Percentiles rank a stretch among this genome's conserved stretches.
phyloP scores from a whole-genome alignment of 1,140 invertebrate genomes.

The Asobara japonica region DNA sequence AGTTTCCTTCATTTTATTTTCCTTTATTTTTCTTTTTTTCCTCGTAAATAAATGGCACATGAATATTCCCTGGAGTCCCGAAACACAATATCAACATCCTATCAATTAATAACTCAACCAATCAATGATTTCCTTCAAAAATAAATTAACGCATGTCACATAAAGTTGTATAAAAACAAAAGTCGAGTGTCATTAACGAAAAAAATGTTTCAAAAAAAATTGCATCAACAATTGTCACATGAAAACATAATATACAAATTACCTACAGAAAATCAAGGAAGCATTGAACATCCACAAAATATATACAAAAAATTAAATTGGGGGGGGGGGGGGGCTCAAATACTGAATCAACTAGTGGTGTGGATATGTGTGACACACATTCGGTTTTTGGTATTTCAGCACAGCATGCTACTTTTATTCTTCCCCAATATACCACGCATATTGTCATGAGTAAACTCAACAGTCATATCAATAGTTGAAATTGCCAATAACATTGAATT shows the following conservation, averaged over 20 bases:
- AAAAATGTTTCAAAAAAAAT: constrained; percentile 1
- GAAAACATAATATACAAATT: background rate
- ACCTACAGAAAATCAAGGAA: constrained; percentile 9
- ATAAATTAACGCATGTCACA: background rate
- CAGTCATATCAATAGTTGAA: too few relatives aligned
- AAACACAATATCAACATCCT: too few relatives aligned
- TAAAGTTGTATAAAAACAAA: background rate
- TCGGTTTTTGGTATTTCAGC: too few relatives aligned
- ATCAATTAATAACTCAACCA: too few relatives aligned
- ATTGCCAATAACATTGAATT: too few relatives aligned
- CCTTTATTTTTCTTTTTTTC: too few relatives aligned
- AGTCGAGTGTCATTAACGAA: constrained; percentile 5
- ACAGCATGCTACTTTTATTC: too few relatives aligned
- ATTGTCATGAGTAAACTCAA: too few relatives aligned
- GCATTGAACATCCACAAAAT: background rate
- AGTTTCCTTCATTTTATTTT: constrained; percentile 48
- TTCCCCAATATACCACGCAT: too few relatives aligned
- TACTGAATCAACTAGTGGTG: too few relatives aligned
- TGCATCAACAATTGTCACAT: background rate
- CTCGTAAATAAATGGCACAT: constrained; percentile 63
- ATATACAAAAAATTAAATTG: constrained; percentile 31
- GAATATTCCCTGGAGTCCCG: constrained; percentile 40
- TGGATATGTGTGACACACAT: too few relatives aligned
- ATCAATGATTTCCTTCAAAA: background rate
- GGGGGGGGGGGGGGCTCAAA: constrained; percentile 23